These are phyloP conservation scores for Sapayoa aenigma DNA, from an alignment of 2,113 vertebrate genomes.

Conservation along the genomic window DNA sequence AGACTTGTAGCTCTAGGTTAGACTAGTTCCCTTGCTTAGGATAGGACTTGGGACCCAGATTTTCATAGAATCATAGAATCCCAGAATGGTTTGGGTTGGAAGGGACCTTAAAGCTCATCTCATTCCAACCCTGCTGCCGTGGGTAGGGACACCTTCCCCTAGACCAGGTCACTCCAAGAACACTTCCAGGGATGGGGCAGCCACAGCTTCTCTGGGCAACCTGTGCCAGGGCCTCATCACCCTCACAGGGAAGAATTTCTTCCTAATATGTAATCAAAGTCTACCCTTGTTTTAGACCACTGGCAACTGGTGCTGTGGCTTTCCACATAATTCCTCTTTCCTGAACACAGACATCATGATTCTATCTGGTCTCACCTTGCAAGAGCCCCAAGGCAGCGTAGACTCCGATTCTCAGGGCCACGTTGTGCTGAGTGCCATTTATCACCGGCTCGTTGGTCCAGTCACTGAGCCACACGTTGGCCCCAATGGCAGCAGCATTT, in stretches of 20 bases:
- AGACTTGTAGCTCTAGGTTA: not conserved
- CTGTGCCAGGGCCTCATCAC: not conserved
- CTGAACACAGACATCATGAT: not conserved
- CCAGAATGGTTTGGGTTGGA: not conserved
- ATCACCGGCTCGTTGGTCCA: conserved; percentile 84
- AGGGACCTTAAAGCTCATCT: not conserved
- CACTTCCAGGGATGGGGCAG: not conserved
- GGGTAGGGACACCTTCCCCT: not conserved
- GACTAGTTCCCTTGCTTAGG: not conserved
- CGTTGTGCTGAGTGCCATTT: conserved; percentile 70
- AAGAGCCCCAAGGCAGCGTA: conserved; percentile 87
- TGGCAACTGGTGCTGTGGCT: not conserved
- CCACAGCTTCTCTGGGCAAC: not conserved
- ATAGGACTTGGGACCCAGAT: not conserved
- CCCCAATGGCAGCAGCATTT: conserved; percentile 85
- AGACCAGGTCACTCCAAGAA: not conserved
- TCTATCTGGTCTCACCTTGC: conserved; percentile 80
- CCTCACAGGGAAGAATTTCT: not conserved
- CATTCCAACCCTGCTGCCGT: not conserved
- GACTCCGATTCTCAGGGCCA: conserved; percentile 82
- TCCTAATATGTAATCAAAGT: not conserved
- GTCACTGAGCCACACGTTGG: conserved; percentile 92
- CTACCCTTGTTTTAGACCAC: not conserved
- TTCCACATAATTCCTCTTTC: not conserved
- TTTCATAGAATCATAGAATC: not conserved